Percentiles rank a stretch among this genome's conserved stretches.
These are phyloP conservation scores for Callyntrura sp. DNA, from an alignment of 2,888 invertebrate genomes.

Conservation along the genomic window DNA sequence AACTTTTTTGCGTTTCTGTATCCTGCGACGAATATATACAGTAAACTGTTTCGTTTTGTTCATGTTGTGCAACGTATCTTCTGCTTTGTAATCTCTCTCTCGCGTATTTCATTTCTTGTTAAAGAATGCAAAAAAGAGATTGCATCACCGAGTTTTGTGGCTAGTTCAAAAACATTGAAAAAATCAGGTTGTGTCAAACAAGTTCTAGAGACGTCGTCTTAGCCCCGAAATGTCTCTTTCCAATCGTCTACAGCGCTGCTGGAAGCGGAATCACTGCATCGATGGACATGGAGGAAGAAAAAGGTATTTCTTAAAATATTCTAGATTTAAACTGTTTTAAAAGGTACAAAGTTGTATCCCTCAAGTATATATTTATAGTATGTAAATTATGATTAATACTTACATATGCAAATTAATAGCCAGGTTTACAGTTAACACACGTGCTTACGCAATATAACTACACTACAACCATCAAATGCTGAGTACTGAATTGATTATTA, in stretches of 20 bases:
- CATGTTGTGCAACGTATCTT: too few species aligned
- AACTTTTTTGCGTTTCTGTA: neutral
- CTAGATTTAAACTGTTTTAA: neutral
- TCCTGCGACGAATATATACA: neutral
- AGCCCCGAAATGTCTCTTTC: slow-evolving; percentile 58
- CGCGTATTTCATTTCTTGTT: neutral
- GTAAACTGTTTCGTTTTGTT: neutral
- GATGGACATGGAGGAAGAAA: slow-evolving; percentile 56
- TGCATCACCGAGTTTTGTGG: neutral
- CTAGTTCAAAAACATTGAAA: neutral
- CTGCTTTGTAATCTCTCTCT: too few species aligned
- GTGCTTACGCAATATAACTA: too few species aligned
- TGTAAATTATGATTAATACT: too few species aligned
- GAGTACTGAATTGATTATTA: neutral
- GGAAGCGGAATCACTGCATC: slow-evolving; percentile 72
- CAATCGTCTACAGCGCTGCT: slow-evolving; percentile 58
- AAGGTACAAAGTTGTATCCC: neutral
- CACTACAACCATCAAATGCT: neutral
- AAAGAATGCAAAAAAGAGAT: neutral
- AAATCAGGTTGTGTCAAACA: too few species aligned
- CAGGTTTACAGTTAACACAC: too few species aligned
- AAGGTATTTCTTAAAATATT: slow-evolving; percentile 53
- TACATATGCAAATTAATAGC: too few species aligned
- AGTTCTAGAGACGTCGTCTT: too few species aligned
- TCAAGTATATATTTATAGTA: too few species aligned